Percentiles rank a stretch among this genome's conserved stretches.
Evolutionary conservation across 1,140 invertebrate genomes (phyloP).

Genomic region (Idris sp.): DNA sequence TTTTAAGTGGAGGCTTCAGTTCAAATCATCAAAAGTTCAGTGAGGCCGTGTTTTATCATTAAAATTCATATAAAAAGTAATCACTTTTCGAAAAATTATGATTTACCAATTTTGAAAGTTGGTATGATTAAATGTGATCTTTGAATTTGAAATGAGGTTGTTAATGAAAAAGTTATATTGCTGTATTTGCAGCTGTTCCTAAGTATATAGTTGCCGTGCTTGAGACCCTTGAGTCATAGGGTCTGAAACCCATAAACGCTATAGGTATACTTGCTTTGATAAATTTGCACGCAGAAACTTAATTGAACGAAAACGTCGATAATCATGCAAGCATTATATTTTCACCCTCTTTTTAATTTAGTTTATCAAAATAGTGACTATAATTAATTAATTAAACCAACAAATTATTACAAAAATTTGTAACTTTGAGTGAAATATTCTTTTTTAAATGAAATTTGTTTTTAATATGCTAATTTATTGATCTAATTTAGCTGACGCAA

Average conservation of each 20-base stretch:
- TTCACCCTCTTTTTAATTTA: not conserved
- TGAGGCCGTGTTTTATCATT: conserved; percentile 34
- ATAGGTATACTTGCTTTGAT: conserved; percentile 53
- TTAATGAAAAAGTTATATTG: conserved; percentile 18
- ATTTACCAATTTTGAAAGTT: no score
- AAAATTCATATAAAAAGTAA: conserved; percentile 28
- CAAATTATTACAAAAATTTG: no score
- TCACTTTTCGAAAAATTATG: no score
- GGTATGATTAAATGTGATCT: no score
- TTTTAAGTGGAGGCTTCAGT: conserved; percentile 30
- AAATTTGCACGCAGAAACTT: conserved; percentile 42
- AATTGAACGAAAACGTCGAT: conserved; percentile 41
- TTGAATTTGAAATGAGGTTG: conserved; percentile 4
- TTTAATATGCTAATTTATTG: no score
- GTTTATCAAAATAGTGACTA: no score
- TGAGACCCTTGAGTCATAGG: conserved; percentile 47
- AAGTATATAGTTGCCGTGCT: conserved; percentile 18
- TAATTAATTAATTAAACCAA: no score
- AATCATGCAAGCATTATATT: conserved; percentile 5
- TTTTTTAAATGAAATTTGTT: no score
- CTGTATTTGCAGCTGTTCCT: conserved; percentile 43
- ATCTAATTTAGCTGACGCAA: no score
- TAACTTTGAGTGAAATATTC: no score
- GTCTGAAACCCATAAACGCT: conserved; percentile 53
- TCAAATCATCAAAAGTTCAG: conserved; percentile 41